Evolutionary conservation across 2,888 invertebrate species (phyloP).

Genomic region (Alloscopus bannaensis): DNA sequence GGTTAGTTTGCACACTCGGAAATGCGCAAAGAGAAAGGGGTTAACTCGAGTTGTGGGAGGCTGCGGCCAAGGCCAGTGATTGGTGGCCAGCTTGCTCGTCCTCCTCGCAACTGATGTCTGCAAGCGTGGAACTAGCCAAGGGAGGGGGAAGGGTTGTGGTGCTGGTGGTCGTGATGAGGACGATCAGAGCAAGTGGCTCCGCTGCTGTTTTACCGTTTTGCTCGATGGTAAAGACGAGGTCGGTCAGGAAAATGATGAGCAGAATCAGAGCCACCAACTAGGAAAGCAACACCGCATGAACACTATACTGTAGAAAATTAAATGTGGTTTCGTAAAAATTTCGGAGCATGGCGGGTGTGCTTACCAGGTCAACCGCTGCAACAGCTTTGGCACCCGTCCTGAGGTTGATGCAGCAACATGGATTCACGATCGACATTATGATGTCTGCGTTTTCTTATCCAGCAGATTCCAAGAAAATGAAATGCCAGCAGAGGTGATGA

Average conservation of each 20-base stretch:
- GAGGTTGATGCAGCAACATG: constrained; percentile 66
- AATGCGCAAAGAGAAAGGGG: no score
- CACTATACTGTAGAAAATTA: no score
- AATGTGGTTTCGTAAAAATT: no score
- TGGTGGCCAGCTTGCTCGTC: no score
- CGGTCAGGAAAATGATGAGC: constrained; percentile 55
- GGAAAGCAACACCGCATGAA: not conserved
- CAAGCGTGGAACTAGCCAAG: not conserved
- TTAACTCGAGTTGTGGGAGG: no score
- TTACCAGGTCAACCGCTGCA: constrained; percentile 65
- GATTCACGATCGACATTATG: constrained; percentile 63
- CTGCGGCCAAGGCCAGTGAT: no score
- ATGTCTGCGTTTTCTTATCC: no score
- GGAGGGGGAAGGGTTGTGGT: not conserved
- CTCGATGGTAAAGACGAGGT: constrained; percentile 29
- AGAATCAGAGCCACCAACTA: constrained; percentile 65
- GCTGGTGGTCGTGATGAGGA: no score
- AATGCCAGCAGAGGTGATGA: no score
- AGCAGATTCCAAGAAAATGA: not conserved
- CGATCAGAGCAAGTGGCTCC: constrained; percentile 7
- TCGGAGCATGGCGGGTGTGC: constrained; percentile 5
- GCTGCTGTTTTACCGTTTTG: constrained; percentile 36
- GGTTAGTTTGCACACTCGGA: no score
- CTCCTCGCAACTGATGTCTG: constrained; percentile 46
- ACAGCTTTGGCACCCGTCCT: constrained; percentile 63